A percentile compares a stretch with the other conserved stretches of the same genome.
Evolutionary conservation across 2,113 vertebrate species (phyloP).

Genomic region (Leptobrachium ailaonicum): DNA sequence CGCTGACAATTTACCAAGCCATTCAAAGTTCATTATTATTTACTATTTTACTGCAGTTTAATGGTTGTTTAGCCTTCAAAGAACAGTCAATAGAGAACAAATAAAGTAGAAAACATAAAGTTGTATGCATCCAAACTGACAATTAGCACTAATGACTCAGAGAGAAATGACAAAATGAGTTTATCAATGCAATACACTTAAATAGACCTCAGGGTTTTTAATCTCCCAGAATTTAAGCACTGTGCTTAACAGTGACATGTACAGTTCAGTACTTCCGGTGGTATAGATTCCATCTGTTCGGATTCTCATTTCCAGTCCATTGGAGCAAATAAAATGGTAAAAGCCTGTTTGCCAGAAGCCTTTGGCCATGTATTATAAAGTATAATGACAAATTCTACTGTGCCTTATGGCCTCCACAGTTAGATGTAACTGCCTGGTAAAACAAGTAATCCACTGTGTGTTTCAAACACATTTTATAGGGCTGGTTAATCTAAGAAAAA

Average conservation of each 20-base stretch:
- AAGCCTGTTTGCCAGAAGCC: conserved; percentile 56
- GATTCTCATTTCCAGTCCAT: conserved; percentile 59
- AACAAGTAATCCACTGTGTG: conserved; percentile 3
- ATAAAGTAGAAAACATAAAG: conserved; percentile 4
- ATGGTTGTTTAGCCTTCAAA: not conserved
- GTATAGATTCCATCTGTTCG: conserved; percentile 65
- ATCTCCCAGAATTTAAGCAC: conserved; percentile 12
- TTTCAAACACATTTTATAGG: not conserved
- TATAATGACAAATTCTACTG: conserved; percentile 37
- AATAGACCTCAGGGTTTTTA: conserved; percentile 21
- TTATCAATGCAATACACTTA: conserved; percentile 6
- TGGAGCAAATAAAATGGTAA: conserved; percentile 64
- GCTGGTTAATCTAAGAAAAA: not conserved
- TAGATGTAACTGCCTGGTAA: conserved; percentile 2
- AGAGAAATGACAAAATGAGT: conserved; percentile 22
- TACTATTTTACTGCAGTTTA: not conserved
- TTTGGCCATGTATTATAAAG: conserved; percentile 50
- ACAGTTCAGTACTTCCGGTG: conserved; percentile 29
- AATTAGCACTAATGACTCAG: not conserved
- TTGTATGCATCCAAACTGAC: not conserved
- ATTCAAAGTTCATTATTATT: not conserved
- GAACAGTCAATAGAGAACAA: not conserved
- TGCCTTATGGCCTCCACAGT: conserved; percentile 45
- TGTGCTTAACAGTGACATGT: conserved; percentile 22
- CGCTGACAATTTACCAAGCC: not conserved